Percentiles rank a stretch among this genome's conserved stretches.
phyloP scores from a whole-genome alignment of 1,140 invertebrate genomes.

The Papilio helenus region DNA sequence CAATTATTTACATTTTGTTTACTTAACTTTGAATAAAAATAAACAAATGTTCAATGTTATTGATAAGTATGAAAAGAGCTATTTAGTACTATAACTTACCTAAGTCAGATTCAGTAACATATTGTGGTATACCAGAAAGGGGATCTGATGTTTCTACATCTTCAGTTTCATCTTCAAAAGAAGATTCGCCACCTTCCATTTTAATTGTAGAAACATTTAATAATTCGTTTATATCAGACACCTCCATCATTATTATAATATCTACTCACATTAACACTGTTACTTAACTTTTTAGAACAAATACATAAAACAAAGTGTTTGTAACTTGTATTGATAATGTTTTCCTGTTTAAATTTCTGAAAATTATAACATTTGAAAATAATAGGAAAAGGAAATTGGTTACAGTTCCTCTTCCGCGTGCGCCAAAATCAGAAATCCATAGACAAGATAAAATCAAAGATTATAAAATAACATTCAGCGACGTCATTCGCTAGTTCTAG shows the following conservation, averaged over 20 bases:
- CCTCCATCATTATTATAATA: constrained; percentile 61
- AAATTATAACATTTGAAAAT: constrained; percentile 65
- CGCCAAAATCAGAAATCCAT: constrained; percentile 57
- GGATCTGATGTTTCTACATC: constrained; percentile 63
- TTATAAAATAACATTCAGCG: neutral
- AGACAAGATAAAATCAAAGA: constrained; percentile 37
- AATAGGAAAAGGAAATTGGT: constrained; percentile 77
- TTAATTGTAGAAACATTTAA: constrained; percentile 72
- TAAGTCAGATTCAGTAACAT: constrained; percentile 75
- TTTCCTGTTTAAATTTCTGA: constrained; percentile 34
- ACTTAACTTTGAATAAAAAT: neutral
- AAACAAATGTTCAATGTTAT: neutral
- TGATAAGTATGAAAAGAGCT: constrained; percentile 12
- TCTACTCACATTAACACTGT: constrained; percentile 23
- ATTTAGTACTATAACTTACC: constrained; percentile 56
- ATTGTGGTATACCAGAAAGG: constrained; percentile 75
- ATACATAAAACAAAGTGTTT: constrained; percentile 18
- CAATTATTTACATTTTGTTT: neutral
- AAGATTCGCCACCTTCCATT: constrained; percentile 71
- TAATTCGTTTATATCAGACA: constrained; percentile 70
- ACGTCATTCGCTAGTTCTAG: neutral
- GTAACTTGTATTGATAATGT: constrained; percentile 23
- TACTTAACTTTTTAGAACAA: constrained; percentile 16
- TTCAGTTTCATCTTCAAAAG: constrained; percentile 56
- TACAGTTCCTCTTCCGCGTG: constrained; percentile 73